Conservation (phyloP, 2,797 vertebrate species). For the Betta splendens region DNA sequence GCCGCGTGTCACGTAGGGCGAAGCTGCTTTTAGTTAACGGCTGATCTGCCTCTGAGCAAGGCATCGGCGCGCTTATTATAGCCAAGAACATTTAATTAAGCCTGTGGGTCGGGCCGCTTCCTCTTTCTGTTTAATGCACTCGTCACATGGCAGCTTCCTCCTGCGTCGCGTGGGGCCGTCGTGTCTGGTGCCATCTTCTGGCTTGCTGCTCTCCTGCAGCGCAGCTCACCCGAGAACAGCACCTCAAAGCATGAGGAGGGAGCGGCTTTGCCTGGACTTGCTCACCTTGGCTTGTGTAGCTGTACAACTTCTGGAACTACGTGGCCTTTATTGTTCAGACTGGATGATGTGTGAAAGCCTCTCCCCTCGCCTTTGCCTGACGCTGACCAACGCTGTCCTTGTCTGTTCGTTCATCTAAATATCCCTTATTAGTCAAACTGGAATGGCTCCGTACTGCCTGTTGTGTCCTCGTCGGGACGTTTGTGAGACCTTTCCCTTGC, state of each 20-base stretch:
- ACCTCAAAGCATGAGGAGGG: conserved; percentile 75
- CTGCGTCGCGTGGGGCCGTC: conserved; percentile 66
- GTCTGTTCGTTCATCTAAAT: conserved; percentile 10
- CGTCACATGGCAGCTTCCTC: conserved; percentile 66
- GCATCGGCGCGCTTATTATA: not conserved
- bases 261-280: conserved; percentile 60
- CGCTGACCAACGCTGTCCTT: conserved; percentile 21
- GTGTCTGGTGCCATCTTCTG: conserved; percentile 75
- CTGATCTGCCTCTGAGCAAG: conserved; percentile 23
- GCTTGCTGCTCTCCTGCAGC: conserved; percentile 64
- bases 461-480: not conserved
- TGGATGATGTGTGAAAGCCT: conserved; percentile 39
- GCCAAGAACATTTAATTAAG: conserved; percentile 1
- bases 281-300: conserved; percentile 54
- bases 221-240: conserved; percentile 63
- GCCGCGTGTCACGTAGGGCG: conserved; percentile 66
- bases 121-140: conserved; percentile 15
- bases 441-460: too few relatives aligned
- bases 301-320: conserved; percentile 25
- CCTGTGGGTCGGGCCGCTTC: not conserved
- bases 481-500: not conserved
- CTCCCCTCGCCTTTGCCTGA: conserved; percentile 69
- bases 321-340: conserved; percentile 23
- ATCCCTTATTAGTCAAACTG: not conserved
- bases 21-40: conserved; percentile 60